Evolutionary conservation across 2,888 invertebrate species (phyloP), one percentile per base, ranked within the genome.

Genomic region (Aphidoletes aphidimyza): DNA sequence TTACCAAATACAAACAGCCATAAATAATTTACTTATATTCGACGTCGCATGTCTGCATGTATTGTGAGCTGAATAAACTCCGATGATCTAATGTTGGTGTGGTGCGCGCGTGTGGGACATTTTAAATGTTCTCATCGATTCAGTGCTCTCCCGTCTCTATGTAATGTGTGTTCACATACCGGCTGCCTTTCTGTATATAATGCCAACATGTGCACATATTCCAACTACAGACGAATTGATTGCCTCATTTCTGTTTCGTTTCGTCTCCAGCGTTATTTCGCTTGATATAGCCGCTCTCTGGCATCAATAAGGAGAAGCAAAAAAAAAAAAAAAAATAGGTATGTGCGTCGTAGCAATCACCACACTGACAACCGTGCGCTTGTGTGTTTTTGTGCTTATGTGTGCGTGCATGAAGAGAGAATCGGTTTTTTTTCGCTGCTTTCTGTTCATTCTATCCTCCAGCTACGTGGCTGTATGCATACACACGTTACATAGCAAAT

Each of bases 11-110:
- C 69, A 69, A 69, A 69, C 69, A 26, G 26, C 30, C 34, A 34
- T 69, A 69, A 69, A 69, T 69, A 69, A 69, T 69, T 69, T 69
- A 69, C 69, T 69, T 69, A 69, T 69, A 26, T 30, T 14, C n/a
- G 0, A 69, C 0, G 0, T 69, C 14, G 69, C 30, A 30, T 69
- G 69, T 69, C 69, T 69, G 34, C 69, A 19, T 47, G 3, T 11
- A 14, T 14, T 17, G 47, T 19, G 19, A 47, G 11, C 11, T 30
- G 30, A 30, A 69, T 1, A 1, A 69, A 69, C 26, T 30, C 0
- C 69, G 69, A 69, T 69, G 30, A 54, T 69, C 69, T 30, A 69
- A 30, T 69, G 69, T 9, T 69, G 30, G n/a, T 1, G 3, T 54
- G 54, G 6, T 6, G 2, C 2, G 69, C 11, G 69, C 30, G 30